Evolutionary conservation across 35 echinoderm and acorn worm species (phyloP), one percentile per base, ranked within the genome.

Genomic region (Amphiura filiformis): DNA sequence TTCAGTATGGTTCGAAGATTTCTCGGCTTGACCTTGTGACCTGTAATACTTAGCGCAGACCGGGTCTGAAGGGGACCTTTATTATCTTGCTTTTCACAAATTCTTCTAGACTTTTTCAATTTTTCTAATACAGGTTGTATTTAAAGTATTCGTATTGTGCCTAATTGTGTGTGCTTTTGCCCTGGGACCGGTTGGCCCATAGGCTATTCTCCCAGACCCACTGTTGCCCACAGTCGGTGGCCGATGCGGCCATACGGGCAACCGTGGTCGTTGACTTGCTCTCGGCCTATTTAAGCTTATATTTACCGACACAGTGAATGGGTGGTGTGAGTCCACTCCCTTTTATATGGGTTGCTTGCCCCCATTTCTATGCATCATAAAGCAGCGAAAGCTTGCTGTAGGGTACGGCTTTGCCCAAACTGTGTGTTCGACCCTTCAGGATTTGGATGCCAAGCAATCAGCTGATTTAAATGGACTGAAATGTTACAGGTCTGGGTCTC

Each of bases 141-240:
- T 70, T 26, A 70, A 26, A 70, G 17, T 47, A 47, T 47, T 17
- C 17, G 41, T 30, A 70, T 70, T 70, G 61, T 70, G 15, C 61
- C n/a, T 70, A 70, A 70, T 70, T 70, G 61, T 70, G 26, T 70
- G 61, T n/a, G n/a, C n/a, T n/a, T n/a, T n/a, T n/a, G n/a, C n/a
- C n/a, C n/a, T n/a, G 17, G 1, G 61, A n/a, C 17, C 15, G 61
- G 26, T 23, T 70, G 61, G 7, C 61, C 61, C 61, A 26, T 70
- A 23, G 61, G 61, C 61, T 5, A 70, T 18, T 70, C n/a, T 70
- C 61, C 26, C 61, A 70, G 61, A 70, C 61, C 61, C 28, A 23
- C 61, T 70, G 61, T 15, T 70, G 26, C 28, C 61, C 26, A 23
- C 61, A 70, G 61, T 70, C 61, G 61, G 61, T n/a, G 61, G 61